Evolutionary conservation across 2,888 invertebrate genomes (phyloP).

Genomic region (Eueremaeus valkanovi): DNA sequence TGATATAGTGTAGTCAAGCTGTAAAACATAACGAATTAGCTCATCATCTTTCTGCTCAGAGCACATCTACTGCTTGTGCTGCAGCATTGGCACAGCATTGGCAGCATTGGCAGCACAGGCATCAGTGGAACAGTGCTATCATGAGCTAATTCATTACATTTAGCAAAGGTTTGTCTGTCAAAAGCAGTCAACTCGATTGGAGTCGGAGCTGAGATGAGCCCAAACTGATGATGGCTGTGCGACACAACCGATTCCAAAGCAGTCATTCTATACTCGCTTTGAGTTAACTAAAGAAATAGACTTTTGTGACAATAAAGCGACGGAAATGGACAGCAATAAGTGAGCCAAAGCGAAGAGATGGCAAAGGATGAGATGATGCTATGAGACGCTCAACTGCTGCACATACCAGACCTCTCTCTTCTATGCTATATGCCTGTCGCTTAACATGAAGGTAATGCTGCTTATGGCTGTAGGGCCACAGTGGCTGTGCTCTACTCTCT

Average conservation of each 20-base stretch:
- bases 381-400: conserved; percentile 17
- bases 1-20: conserved; percentile 30
- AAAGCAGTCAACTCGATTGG: conserved; percentile 8
- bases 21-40: conserved; percentile 35
- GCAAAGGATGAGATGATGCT: not conserved
- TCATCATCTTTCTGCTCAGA: conserved; percentile 31
- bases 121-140: conserved; percentile 4
- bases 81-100: too few species aligned
- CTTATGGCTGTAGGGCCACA: not conserved
- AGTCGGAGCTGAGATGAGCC: not conserved
- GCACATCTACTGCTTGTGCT: not conserved
- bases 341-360: conserved; percentile 23
- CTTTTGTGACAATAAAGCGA: conserved; percentile 27
- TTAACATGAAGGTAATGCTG: conserved; percentile 16
- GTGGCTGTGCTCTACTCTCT: not conserved
- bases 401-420: not conserved
- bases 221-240: conserved; percentile 19
- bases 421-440: not conserved
- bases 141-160: conserved; percentile 19
- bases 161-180: conserved; percentile 23
- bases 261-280: not conserved
- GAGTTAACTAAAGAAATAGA: conserved; percentile 4
- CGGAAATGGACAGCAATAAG: conserved; percentile 33
- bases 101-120: too few species aligned
- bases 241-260: not conserved